Conservation (phyloP, 2,888 invertebrate genomes). For the Rhagophthalmus giganteus region DNA sequence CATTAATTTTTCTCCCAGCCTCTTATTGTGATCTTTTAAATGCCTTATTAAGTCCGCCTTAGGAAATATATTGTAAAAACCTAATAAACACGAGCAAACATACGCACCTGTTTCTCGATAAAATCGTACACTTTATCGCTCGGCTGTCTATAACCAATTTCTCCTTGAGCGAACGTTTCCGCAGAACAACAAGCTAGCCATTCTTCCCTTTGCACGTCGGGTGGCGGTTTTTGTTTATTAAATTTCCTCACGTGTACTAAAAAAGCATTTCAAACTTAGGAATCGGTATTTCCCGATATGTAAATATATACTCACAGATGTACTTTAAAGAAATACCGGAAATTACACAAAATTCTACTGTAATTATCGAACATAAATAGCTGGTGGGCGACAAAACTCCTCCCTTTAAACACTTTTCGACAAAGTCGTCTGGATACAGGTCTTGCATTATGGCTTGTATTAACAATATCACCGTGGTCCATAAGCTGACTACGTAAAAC, state of each 20-base stretch:
- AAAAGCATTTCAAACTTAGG: slow-evolving; percentile 38
- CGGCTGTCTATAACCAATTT: slow-evolving; percentile 57
- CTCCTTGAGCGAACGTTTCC: slow-evolving; percentile 57
- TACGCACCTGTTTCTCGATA: slow-evolving; percentile 65
- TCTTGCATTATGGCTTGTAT: slow-evolving; percentile 62
- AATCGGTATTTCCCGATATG: no score
- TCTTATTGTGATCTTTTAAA: slow-evolving; percentile 67
- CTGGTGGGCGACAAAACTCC: slow-evolving; percentile 60
- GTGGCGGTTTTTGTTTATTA: slow-evolving; percentile 61
- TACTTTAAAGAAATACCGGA: slow-evolving; percentile 58
- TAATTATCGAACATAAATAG: slow-evolving; percentile 61
- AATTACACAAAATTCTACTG: slow-evolving; percentile 59
- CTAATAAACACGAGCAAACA: no score
- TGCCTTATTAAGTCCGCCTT: slow-evolving; percentile 70
- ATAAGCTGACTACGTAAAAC: slow-evolving; percentile 65
- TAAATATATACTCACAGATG: slow-evolving; percentile 60
- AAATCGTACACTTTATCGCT: slow-evolving; percentile 62
- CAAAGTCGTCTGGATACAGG: slow-evolving; percentile 59
- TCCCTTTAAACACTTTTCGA: slow-evolving; percentile 57
- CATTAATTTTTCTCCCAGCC: slow-evolving; percentile 67
- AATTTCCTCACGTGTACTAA: slow-evolving; percentile 64
- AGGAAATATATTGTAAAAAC: no score
- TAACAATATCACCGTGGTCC: slow-evolving; percentile 62
- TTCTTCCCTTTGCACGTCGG: slow-evolving; percentile 68
- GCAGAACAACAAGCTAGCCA: slow-evolving; percentile 59